Percentiles rank a stretch among this genome's conserved stretches.
Conservation (phyloP, 2,888 invertebrate genomes). For the Diplolepis rosae region DNA sequence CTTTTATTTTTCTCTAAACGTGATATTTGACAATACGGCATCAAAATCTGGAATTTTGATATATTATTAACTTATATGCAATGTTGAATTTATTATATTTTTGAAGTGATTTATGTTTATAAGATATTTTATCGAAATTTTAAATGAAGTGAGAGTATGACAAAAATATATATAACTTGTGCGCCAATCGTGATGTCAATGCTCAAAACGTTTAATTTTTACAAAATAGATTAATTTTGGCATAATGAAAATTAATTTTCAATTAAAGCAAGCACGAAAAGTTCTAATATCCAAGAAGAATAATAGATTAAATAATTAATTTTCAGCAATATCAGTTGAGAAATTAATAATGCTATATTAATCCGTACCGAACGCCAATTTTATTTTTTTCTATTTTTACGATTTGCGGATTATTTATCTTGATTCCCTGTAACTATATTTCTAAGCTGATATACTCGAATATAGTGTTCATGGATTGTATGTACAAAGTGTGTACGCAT, state of each 20-base stretch:
- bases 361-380: too few species aligned
- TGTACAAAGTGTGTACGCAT: slow-evolving; percentile 43
- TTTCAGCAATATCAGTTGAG: too few species aligned
- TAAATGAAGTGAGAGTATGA: background rate
- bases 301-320: too few species aligned
- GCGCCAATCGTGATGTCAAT: background rate
- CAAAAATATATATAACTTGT: background rate
- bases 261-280: too few species aligned
- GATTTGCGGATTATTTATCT: background rate
- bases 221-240: background rate
- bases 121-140: background rate
- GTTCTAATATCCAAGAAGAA: too few species aligned
- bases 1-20: background rate
- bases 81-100: slow-evolving; percentile 14
- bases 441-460: slow-evolving; percentile 23
- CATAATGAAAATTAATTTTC: background rate
- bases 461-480: slow-evolving; percentile 24
- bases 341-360: background rate
- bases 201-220: background rate
- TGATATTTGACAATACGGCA: background rate
- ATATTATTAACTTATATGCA: background rate
- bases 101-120: background rate
- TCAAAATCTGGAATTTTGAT: background rate
- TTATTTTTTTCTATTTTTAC: too few species aligned
- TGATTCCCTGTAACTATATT: slow-evolving; percentile 30